Conservation (phyloP, 2,888 invertebrate species). For the Tenthredo amoena region DNA sequence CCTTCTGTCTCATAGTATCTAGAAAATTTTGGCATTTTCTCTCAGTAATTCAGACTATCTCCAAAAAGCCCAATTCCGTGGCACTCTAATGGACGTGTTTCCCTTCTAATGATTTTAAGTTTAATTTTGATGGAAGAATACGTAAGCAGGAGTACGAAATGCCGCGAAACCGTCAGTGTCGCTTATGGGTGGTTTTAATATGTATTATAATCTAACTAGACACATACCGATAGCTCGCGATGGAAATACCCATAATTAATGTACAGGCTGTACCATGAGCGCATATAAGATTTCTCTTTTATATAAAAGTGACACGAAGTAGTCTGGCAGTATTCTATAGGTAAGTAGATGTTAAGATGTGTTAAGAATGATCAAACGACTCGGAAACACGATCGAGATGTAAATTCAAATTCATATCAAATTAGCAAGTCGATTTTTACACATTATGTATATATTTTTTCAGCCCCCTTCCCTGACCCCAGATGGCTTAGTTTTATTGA, state of each 20-base stretch:
- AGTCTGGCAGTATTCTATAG: constrained; percentile 50
- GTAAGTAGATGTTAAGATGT: constrained; percentile 28
- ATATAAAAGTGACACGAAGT: constrained; percentile 47
- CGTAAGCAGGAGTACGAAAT: constrained; percentile 39
- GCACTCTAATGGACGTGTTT: not conserved
- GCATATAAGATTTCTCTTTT: constrained; percentile 11
- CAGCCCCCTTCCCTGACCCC: not conserved
- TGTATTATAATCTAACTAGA: constrained; percentile 23
- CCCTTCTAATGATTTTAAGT: not conserved
- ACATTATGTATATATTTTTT: not conserved
- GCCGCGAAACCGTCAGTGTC: constrained; percentile 22
- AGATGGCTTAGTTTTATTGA: not conserved
- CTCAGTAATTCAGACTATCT: not conserved
- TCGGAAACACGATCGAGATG: not conserved
- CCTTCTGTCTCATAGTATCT: not conserved
- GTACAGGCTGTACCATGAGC: constrained; percentile 15
- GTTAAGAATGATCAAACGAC: constrained; percentile 18
- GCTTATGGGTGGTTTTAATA: not conserved
- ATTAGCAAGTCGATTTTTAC: not conserved
- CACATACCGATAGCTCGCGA: constrained; percentile 6
- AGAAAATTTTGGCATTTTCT: not conserved
- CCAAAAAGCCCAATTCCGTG: not conserved
- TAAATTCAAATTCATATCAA: not conserved
- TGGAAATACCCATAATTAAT: constrained; percentile 13
- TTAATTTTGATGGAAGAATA: not conserved